Evolutionary conservation across 2,888 invertebrate genomes (phyloP).

Genomic region (Sinhomidia bicolor): DNA sequence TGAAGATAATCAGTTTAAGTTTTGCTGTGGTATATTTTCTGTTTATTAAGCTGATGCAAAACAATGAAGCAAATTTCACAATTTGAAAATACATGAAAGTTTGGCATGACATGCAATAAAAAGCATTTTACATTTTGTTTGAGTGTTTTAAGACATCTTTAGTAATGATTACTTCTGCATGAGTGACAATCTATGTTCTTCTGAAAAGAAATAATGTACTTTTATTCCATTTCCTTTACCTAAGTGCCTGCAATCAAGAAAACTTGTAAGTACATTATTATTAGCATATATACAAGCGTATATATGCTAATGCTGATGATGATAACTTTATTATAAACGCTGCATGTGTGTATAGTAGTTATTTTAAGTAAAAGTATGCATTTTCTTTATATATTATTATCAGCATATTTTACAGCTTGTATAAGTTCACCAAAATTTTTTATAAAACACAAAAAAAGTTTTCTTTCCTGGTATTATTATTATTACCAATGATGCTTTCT

Average conservation of each 20-base stretch:
- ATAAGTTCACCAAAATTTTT: not conserved
- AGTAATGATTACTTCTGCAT: slow-evolving; percentile 53
- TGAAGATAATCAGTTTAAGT: too few relatives aligned
- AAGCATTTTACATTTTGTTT: not conserved
- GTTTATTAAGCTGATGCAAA: too few relatives aligned
- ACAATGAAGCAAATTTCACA: too few relatives aligned
- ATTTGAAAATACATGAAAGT: not conserved
- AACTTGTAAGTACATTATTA: not conserved
- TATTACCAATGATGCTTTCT: not conserved
- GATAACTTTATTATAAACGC: slow-evolving; percentile 17
- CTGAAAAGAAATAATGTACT: slow-evolving; percentile 39
- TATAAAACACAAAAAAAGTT: slow-evolving; percentile 8
- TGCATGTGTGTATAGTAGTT: too few relatives aligned
- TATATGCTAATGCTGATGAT: not conserved
- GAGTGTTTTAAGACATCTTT: not conserved
- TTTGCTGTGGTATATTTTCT: too few relatives aligned
- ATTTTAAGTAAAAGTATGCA: too few relatives aligned
- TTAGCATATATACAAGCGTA: not conserved
- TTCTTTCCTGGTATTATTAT: not conserved
- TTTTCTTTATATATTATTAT: slow-evolving; percentile 2
- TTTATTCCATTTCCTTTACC: slow-evolving; percentile 11
- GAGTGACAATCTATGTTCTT: slow-evolving; percentile 46
- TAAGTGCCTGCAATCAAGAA: not conserved
- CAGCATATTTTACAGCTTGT: slow-evolving; percentile 23
- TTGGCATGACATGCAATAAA: not conserved